Base-by-base conservation (phyloP, 92 coral and sea anemone species). In the Galaxea fascicularis region DNA sequence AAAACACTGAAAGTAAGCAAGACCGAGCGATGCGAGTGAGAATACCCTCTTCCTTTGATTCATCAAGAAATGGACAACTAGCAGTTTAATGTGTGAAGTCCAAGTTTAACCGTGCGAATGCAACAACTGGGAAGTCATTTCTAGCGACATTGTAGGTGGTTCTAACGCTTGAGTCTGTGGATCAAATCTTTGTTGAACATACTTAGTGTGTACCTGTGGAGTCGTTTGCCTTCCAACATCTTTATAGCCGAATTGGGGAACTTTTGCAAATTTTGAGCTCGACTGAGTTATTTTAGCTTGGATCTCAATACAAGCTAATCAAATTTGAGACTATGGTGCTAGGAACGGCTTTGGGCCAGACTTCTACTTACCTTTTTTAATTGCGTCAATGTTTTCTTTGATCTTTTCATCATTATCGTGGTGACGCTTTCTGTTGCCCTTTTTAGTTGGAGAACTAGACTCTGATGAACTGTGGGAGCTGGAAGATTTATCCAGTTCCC, bases 331-430 rank as follows among this genome's bases (percentile, higher is more conserved):
- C 41, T 35, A 35, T 2, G 6, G n/a, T 17, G 17, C 65, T 20
- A 8, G 10, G 11, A 4, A 18, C 20, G 26, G 20, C 22, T 59
- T 20, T 10, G 15, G 28, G 22, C 30, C 29, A 60, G 13, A 57
- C 24, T 13, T 30, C 1, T 66, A 24, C 84, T 79, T 67, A 79
- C 84, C 51, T 53, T 41, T 79, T 66, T 79, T 66, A 20, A 52
- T 41, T 21, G 65, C n/a, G 15, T 62, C 49, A 10, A 12, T 11
- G 10, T 63, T 39, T 18, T 49, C 51, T 24, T 58, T 35, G 56
- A 17, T 52, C 29, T 53, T 79, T 31, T 30, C 74, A 30, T 79
- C 74, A 0, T 65, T 45, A 10, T 79, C 65, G 12, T 29, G 24
- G 25, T 25, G 84, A 47, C 84, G 31, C 45, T 79, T 79, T 57